Percentiles rank a stretch among this genome's conserved stretches.
phyloP scores from a whole-genome alignment of 2,113 vertebrate genomes.

The Sander vitreus region DNA sequence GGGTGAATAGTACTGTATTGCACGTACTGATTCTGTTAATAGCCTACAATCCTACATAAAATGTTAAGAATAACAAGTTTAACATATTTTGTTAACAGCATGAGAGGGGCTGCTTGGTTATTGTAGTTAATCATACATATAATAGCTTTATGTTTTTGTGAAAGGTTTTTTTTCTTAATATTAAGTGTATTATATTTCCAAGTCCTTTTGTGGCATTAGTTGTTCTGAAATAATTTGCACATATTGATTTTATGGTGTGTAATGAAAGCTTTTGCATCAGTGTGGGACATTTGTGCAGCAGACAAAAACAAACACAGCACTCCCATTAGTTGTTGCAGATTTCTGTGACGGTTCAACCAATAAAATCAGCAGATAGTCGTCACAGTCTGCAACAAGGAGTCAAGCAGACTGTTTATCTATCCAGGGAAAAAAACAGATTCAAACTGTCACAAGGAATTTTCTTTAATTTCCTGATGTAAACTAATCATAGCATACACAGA shows the following conservation, averaged over 20 bases:
- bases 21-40: not conserved
- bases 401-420: not conserved
- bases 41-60: not conserved
- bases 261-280: constrained; percentile 1
- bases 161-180: not conserved
- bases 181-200: not conserved
- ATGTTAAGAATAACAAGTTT: not conserved
- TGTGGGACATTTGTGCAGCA: not conserved
- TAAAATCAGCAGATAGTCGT: not conserved
- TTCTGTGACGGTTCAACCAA: not conserved
- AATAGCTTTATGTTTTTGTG: not conserved
- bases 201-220: not conserved
- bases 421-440: constrained; percentile 10
- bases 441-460: not conserved
- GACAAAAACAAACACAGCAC: not conserved
- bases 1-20: not conserved
- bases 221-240: not conserved
- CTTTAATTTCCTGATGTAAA: not conserved
- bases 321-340: not conserved
- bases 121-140: not conserved
- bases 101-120: not conserved
- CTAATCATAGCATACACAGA: not conserved
- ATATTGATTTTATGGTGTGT: constrained; percentile 13
- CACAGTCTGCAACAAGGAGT: not conserved
- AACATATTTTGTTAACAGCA: not conserved